Evolutionary conservation across 2,113 vertebrate genomes (phyloP).

Genomic region (Microcebus jonahi): DNA sequence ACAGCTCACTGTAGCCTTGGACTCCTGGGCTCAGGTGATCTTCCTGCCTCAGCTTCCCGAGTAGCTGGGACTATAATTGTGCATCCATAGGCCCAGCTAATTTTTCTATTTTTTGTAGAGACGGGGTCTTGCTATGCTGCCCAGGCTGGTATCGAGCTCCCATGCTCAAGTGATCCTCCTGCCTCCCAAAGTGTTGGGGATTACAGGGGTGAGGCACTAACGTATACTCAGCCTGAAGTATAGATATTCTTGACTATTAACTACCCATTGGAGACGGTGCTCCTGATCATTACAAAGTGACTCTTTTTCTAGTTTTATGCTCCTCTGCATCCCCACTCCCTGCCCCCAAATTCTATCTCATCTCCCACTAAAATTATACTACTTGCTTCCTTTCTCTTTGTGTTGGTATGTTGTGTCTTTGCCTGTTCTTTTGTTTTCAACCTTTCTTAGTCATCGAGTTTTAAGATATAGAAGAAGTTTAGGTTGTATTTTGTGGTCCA

Average conservation of each 20-base stretch:
- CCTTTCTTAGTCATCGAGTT: constrained; percentile 1
- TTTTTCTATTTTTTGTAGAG: too few species aligned
- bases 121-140: too few species aligned
- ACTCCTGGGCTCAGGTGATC: too few species aligned
- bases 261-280: not conserved
- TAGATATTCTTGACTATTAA: not conserved
- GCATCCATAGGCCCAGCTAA: too few species aligned
- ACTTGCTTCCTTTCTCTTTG: not conserved
- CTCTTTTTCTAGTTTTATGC: not conserved
- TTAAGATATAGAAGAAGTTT: constrained; percentile 46
- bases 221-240: not conserved
- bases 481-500: constrained; percentile 37
- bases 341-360: not conserved
- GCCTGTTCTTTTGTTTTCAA: not conserved
- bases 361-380: not conserved
- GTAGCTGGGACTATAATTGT: too few species aligned
- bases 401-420: not conserved
- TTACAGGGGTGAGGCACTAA: too few species aligned
- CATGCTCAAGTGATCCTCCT: too few species aligned
- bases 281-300: not conserved
- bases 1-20: too few species aligned
- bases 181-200: too few species aligned
- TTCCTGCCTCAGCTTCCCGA: too few species aligned
- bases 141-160: too few species aligned
- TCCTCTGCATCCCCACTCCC: not conserved